Conservation (phyloP, 1,140 invertebrate species). For the Penaeus vannamei region DNA sequence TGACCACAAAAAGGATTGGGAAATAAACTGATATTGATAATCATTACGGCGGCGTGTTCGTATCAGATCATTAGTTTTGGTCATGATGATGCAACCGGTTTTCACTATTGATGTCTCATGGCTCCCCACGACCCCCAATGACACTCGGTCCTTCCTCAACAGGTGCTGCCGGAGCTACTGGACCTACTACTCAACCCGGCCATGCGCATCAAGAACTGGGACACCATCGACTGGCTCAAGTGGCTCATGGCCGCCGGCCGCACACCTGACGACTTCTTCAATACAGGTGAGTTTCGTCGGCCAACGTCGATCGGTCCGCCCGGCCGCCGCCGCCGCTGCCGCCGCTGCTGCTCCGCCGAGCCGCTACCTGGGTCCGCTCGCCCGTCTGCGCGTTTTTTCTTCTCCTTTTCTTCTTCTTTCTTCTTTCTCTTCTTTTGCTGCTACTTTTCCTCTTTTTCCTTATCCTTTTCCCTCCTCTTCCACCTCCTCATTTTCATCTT, state of each 20-base stretch:
- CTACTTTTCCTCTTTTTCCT: too few species aligned
- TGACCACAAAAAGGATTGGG: too few species aligned
- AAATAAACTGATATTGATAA: too few species aligned
- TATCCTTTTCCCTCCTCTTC: too few species aligned
- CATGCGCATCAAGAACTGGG: constrained; percentile 61
- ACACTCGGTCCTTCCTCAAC: not conserved
- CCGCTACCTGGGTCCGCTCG: not conserved
- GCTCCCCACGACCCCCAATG: not conserved
- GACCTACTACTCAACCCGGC: constrained; percentile 59
- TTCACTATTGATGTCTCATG: too few species aligned
- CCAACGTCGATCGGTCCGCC: not conserved
- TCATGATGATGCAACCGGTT: too few species aligned
- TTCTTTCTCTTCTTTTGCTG: too few species aligned
- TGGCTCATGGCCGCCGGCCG: constrained; percentile 60
- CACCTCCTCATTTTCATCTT: too few species aligned
- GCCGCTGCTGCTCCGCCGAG: not conserved
- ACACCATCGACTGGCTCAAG: constrained; percentile 60
- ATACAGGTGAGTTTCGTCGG: constrained; percentile 36
- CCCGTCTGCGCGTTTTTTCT: too few species aligned
- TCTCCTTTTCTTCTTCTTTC: too few species aligned
- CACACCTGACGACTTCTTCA: constrained; percentile 58
- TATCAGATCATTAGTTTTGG: too few species aligned
- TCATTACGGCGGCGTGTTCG: too few species aligned
- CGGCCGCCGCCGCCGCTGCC: not conserved
- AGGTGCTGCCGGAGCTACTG: constrained; percentile 49